These are phyloP conservation scores for Galerucella nymphaeae DNA, from an alignment of 2,888 invertebrate species.

Conservation along the genomic window DNA sequence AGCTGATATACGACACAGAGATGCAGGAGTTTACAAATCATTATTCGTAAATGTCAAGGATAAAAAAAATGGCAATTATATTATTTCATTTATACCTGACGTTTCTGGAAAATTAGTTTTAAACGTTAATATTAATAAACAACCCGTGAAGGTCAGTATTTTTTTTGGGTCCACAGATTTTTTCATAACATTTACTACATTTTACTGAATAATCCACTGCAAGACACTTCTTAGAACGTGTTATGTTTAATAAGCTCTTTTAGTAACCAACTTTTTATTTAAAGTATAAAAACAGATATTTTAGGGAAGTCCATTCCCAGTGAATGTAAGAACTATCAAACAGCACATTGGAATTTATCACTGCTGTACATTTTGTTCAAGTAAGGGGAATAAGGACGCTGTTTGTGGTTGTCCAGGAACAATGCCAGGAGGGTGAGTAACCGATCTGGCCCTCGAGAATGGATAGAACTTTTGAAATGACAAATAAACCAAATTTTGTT, in stretches of 20 bases:
- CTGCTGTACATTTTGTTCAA: constrained; percentile 86
- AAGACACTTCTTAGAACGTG: too few species aligned
- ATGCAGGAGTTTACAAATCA: constrained; percentile 63
- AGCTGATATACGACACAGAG: constrained; percentile 69
- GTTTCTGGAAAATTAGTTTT: constrained; percentile 73
- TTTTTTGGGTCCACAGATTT: too few species aligned
- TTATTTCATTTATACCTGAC: constrained; percentile 71
- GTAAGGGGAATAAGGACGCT: constrained; percentile 76
- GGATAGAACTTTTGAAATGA: too few species aligned
- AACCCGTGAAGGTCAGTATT: constrained; percentile 71
- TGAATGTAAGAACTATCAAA: constrained; percentile 72
- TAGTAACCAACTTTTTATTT: too few species aligned
- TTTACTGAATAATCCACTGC: too few species aligned
- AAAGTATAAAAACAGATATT: constrained; percentile 34
- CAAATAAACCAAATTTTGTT: background rate
- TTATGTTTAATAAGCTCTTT: too few species aligned
- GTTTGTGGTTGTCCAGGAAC: constrained; percentile 78
- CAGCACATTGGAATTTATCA: constrained; percentile 80
- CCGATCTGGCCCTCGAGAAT: constrained; percentile 65
- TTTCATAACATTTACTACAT: too few species aligned
- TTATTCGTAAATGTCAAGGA: constrained; percentile 69
- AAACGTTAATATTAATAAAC: constrained; percentile 72
- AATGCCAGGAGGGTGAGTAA: constrained; percentile 76
- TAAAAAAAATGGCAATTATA: constrained; percentile 74
- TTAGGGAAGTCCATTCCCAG: constrained; percentile 77